Percentiles rank a stretch among this genome's conserved stretches.
Evolutionary conservation across 2,113 vertebrate species (phyloP).

Genomic region (Tamias sibiricus): DNA sequence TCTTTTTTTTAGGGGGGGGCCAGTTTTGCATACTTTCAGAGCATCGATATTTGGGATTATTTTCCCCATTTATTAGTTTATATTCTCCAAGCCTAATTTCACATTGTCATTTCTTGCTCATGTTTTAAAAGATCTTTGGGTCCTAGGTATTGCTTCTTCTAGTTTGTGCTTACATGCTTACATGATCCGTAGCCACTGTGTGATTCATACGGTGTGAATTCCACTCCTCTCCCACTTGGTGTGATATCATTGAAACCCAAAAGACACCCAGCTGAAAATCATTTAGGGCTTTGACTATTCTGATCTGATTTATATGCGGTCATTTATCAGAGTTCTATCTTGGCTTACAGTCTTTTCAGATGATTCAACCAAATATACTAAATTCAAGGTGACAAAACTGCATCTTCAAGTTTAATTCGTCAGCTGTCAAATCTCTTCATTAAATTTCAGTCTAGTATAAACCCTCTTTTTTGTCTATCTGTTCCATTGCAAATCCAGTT

Average conservation of each 20-base stretch:
- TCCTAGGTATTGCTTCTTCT: background rate
- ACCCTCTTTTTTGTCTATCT: background rate
- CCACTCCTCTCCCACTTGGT: background rate
- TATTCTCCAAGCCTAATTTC: background rate
- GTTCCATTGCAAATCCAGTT: constrained; percentile 37
- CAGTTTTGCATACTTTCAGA: background rate
- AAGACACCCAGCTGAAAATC: background rate
- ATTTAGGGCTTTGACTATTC: constrained; percentile 30
- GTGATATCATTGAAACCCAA: background rate
- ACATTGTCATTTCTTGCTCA: constrained; percentile 51
- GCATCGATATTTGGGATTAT: background rate
- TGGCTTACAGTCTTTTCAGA: constrained; percentile 12
- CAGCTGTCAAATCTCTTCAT: constrained; percentile 42
- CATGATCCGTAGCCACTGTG: background rate
- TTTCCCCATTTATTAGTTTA: background rate
- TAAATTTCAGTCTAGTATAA: constrained; percentile 40
- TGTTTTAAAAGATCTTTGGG: background rate
- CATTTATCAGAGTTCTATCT: constrained; percentile 59
- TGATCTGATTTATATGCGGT: background rate
- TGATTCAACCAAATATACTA: constrained; percentile 25
- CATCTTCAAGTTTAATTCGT: constrained; percentile 52
- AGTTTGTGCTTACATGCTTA: background rate
- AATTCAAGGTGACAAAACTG: constrained; percentile 47
- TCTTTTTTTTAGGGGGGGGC: background rate
- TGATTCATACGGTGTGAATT: background rate